Percentiles rank a stretch among this genome's conserved stretches.
Conservation (phyloP, 2,797 vertebrate species). For the Rhodeus uyekii region DNA sequence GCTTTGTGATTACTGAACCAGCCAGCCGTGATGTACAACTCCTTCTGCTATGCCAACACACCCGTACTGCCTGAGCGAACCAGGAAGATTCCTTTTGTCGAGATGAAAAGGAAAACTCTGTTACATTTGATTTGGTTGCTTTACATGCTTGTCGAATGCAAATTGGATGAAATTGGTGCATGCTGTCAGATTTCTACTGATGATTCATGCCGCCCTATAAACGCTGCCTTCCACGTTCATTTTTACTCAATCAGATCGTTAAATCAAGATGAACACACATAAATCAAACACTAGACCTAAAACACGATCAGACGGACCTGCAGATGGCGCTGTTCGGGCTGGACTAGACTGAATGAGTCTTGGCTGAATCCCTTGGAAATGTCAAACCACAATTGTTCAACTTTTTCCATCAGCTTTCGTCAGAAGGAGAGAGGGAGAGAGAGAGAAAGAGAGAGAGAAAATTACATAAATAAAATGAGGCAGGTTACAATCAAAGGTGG, state of each 20-base stretch:
- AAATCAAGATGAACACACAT: constrained; percentile 2
- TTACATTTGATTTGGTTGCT: constrained; percentile 36
- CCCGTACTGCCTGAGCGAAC: neutral
- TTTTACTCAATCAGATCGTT: constrained; percentile 16
- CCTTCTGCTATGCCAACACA: constrained; percentile 20
- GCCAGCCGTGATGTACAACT: constrained; percentile 42
- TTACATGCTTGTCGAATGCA: constrained; percentile 28
- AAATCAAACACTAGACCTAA: neutral
- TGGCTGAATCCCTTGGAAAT: neutral
- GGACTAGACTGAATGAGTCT: neutral
- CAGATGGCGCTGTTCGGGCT: neutral
- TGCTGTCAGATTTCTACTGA: constrained; percentile 24
- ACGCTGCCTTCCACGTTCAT: neutral
- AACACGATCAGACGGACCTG: neutral
- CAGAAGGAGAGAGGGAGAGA: constrained; percentile 49
- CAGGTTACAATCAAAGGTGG: constrained; percentile 60
- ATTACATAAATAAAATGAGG: constrained; percentile 59
- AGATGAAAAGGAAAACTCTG: constrained; percentile 29
- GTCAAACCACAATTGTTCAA: neutral
- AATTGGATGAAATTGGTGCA: constrained; percentile 37
- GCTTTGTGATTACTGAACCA: constrained; percentile 44
- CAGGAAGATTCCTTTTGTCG: constrained; percentile 25
- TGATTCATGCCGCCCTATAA: constrained; percentile 28
- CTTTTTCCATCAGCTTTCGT: constrained; percentile 16
- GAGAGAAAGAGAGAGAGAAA: constrained; percentile 51